Conservation (phyloP, 2,888 invertebrate species). For the Ernsta delagoae region DNA sequence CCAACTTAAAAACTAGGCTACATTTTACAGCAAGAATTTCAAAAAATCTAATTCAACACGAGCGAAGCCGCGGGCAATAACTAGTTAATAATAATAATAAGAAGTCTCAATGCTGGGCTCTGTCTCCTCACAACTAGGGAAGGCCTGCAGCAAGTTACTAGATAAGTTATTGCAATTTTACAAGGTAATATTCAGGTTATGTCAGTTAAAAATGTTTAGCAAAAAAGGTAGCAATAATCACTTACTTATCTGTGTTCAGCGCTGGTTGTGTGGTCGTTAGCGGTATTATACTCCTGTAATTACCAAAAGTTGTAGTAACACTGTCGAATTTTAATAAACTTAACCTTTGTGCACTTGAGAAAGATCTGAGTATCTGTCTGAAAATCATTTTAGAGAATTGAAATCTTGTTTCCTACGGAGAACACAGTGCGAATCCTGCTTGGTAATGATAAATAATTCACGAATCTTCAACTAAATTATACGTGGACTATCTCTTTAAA, state of each 20-base stretch:
- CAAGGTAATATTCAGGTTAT: too few relatives aligned
- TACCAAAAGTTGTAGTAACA: constrained; percentile 60
- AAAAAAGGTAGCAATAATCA: constrained; percentile 35
- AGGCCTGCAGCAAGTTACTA: too few relatives aligned
- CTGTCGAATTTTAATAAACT: constrained; percentile 59
- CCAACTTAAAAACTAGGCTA: too few relatives aligned
- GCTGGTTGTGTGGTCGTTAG: constrained; percentile 68
- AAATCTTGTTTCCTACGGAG: not conserved
- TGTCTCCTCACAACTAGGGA: too few relatives aligned
- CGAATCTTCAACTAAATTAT: not conserved
- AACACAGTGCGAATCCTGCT: not conserved
- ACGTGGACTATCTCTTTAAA: not conserved
- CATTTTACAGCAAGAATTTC: too few relatives aligned
- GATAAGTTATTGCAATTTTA: too few relatives aligned
- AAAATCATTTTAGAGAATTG: constrained; percentile 56
- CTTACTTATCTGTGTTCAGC: constrained; percentile 74
- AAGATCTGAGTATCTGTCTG: constrained; percentile 64
- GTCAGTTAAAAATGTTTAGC: too few relatives aligned
- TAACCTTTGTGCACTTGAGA: constrained; percentile 55
- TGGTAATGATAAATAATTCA: constrained; percentile 39
- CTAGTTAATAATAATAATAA: too few relatives aligned
- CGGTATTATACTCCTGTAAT: constrained; percentile 58
- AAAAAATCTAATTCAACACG: too few relatives aligned
- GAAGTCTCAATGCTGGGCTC: too few relatives aligned
- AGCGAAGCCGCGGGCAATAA: too few relatives aligned